Percentiles rank a stretch among this genome's conserved stretches.
Conservation (phyloP, 2,797 vertebrate genomes). For the Sebastes miniatus region DNA sequence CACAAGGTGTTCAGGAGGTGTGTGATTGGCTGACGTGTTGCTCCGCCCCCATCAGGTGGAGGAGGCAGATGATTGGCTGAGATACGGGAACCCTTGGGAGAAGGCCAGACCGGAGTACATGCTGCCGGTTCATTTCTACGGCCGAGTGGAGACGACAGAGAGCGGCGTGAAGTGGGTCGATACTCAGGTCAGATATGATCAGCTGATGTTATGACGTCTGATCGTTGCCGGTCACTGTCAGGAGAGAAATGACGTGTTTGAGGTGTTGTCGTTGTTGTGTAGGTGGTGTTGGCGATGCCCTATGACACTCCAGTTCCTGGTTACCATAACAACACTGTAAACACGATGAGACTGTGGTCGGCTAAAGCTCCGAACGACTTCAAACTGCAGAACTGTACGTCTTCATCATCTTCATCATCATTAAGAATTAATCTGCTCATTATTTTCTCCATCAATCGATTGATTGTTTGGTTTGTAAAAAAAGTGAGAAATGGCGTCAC, state of each 20-base stretch:
- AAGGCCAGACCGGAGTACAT: conserved; percentile 91
- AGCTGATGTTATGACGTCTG: too few species aligned
- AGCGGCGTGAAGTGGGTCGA: conserved; percentile 84
- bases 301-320: conserved; percentile 91
- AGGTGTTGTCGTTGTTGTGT: background rate
- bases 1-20: too few species aligned
- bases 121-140: conserved; percentile 91
- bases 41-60: conserved; percentile 33
- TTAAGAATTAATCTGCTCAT: background rate
- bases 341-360: conserved; percentile 93
- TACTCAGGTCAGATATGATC: conserved; percentile 81
- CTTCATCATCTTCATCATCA: background rate
- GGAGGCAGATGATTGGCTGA: conserved; percentile 91
- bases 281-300: conserved; percentile 90
- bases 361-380: conserved; percentile 91
- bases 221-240: too few species aligned
- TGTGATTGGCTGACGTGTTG: too few species aligned
- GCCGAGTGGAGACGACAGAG: conserved; percentile 78
- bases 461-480: too few species aligned
- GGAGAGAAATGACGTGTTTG: too few species aligned
- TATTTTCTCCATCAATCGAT: too few species aligned
- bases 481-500: too few species aligned
- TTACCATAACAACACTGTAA: conserved; percentile 92
- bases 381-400: conserved; percentile 89
- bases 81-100: conserved; percentile 92